Evolutionary conservation across 2,888 invertebrate genomes (phyloP), one percentile per base, ranked within the genome.

Genomic region (Adelognathus sp.): DNA sequence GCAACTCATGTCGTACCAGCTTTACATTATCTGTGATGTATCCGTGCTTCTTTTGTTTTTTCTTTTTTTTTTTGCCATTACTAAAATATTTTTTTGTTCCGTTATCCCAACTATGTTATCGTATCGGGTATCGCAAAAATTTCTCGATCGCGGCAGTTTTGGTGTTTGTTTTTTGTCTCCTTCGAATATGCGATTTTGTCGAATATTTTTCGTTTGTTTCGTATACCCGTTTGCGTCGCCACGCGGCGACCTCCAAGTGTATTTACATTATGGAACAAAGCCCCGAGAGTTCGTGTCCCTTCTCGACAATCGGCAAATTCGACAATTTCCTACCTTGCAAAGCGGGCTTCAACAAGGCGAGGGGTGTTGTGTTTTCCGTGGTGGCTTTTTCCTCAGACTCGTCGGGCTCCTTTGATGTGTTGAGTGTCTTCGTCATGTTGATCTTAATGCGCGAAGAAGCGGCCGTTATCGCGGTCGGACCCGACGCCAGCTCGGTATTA

Each of bases 231-330:
- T n/a, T 36, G 21, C 54, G 33, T 44, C 56, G 61, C 5, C n/a
- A n/a, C n/a, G n/a, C n/a, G n/a, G 7, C 4, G 11, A 7, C 29
- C 39, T 4, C n/a, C n/a, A 64, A 64, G 39, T 33, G 44, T 60
- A 83, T 88, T 94, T 93, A 97, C 97, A 97, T 97, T 85, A 98
- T 96, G 63, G 96, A 95, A 92, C 98, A 98, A 84, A 98, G 92
- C 31, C 96, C 97, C 0, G 97, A 97, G 18, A 97, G 93, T 89
- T 98, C 97, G 79, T 93, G 94, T 31, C 97, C 97, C 89, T 94
- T 95, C 74, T 93, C 92, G 50, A 96, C 93, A 0, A 95, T 95
- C 2, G 96, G 96, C 83, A 95, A 93, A 85, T 95, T 94, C 81
- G 94, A 95, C 61, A 98, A 92, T 82, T 94, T 93, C 46, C 94